Evolutionary conservation across 2,113 vertebrate genomes (phyloP).

Genomic region (Siphamia tubifer): DNA sequence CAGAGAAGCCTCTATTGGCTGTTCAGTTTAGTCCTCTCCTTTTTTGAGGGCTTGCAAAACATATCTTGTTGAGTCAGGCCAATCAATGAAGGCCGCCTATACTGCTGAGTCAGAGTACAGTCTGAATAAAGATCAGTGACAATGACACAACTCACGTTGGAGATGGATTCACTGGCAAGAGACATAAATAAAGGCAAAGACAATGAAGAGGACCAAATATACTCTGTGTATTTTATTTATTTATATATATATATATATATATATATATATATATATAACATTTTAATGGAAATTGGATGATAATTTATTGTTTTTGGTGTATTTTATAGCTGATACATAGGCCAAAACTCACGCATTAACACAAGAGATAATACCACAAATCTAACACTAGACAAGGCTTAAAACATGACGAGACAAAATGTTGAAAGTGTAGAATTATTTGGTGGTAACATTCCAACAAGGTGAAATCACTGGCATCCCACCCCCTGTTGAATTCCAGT

Average conservation of each 20-base stretch:
- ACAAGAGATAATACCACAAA: too few relatives aligned
- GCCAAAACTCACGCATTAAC: too few relatives aligned
- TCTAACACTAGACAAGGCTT: too few relatives aligned
- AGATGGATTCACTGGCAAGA: background rate
- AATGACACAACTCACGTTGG: constrained; percentile 2
- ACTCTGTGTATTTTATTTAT: too few relatives aligned
- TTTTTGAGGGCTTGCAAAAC: background rate
- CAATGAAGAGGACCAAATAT: background rate
- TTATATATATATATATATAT: too few relatives aligned
- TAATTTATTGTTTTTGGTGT: too few relatives aligned
- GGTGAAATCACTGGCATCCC: background rate
- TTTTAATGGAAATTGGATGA: too few relatives aligned
- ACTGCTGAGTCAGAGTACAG: constrained; percentile 44
- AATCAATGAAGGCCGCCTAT: background rate
- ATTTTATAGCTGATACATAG: too few relatives aligned
- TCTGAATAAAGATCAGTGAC: constrained; percentile 2
- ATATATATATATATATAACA: too few relatives aligned
- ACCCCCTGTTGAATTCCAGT: background rate
- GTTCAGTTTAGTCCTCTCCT: background rate
- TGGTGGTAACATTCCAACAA: background rate
- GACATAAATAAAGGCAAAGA: background rate
- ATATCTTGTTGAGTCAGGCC: constrained; percentile 19
- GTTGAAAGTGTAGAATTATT: too few relatives aligned
- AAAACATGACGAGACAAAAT: too few relatives aligned
- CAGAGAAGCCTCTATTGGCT: constrained; percentile 5